Evolutionary conservation across 1,140 invertebrate genomes (phyloP), one percentile per base, ranked within the genome.

Genomic region (Steinernema khuongi): DNA sequence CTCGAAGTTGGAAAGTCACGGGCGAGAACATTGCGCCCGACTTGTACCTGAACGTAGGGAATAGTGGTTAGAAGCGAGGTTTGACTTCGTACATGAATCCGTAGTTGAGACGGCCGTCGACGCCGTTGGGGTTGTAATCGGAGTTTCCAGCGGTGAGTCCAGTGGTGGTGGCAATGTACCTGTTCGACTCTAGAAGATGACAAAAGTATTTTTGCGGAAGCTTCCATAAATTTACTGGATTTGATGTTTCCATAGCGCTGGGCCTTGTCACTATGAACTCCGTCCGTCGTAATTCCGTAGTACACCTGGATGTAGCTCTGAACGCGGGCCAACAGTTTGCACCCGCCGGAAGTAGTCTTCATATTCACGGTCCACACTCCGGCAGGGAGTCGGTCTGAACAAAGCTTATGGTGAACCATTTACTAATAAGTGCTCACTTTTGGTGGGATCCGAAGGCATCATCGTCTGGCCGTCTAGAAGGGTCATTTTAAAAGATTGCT

Each of bases 101-200:
- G 50, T 79, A 79, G 66, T 79, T 78, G 32, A 79, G 68, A 31
- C 70, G 68, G 68, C 78, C 78, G 60, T 77, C 77, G 31, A 76
- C 66, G 1, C 72, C 50, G n/a, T 70, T 31, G 19, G 44, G 26
- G 19, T 33, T 31, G n/a, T 43, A 32, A 30, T 79, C 74, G 1
- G 50, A 44, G 1, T 79, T 75, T 44, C 70, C 69, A 29, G 72
- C 67, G 14, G 22, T 14, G 0, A 79, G 32, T 22, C 70, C 70
- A 36, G 76, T 78, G 19, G 74, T 60, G 18, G 43, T 41, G 22
- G 77, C 74, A 50, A 76, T 72, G 14, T 79, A 28, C 26, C 78
- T 67, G 44, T 79, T 79, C 31, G 26, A 68, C 28, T 31, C 73
- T 77, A 60, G 33, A 75, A 66, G 22, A 19, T n/a, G n/a, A n/a